Base-by-base conservation (phyloP, 2,113 vertebrate genomes). In the Phoxinus phoxinus region DNA sequence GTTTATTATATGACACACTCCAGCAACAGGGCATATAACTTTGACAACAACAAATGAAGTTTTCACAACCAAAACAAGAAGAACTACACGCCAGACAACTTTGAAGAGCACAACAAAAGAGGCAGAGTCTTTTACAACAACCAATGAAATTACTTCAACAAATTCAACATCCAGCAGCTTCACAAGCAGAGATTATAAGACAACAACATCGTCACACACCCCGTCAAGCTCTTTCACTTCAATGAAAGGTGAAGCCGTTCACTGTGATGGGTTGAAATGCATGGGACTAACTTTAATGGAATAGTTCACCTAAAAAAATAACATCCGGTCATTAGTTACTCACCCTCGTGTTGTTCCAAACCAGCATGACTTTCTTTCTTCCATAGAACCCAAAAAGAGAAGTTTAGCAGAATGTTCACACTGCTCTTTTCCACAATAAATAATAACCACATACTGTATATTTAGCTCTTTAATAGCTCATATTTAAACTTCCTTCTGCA, bases 31-130 rank as follows among this genome's bases (percentile, higher is more conserved):
- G 0, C 17, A 83, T 58, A 51, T 25, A 48, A n/a, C 25, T 59
- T 69, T 76, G 59, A 81, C 48, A 82, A 48, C 78, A 85, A 67
- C 83, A 75, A 72, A 82, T 72, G 74, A 72, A 81, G 25, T 41
- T 87, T 1, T 59, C 71, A 69, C 69, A 87, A 32, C 35, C 21
- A n/a, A 61, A 63, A 25, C 86, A 69, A 15, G 4, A 76, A 10
- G 4, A 74, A 27, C 83, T 3, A 56, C 37, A 37, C 17, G 2
- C 41, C 61, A 71, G 25, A 12, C 76, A 77, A 51, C 67, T 73
- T 21, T 80, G 82, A 85, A 41, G 83, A 85, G 30, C 46, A 85
- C 71, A 69, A 59, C 59, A 76, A 76, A 51, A 48, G 48, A 67
- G 56, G 72, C 53, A n/a, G 51, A 53, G 44, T 2, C 69, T 51